Evolutionary conservation across 2,113 vertebrate species (phyloP), one percentile per base, ranked within the genome.

Genomic region (Hyperopisus bebe): DNA sequence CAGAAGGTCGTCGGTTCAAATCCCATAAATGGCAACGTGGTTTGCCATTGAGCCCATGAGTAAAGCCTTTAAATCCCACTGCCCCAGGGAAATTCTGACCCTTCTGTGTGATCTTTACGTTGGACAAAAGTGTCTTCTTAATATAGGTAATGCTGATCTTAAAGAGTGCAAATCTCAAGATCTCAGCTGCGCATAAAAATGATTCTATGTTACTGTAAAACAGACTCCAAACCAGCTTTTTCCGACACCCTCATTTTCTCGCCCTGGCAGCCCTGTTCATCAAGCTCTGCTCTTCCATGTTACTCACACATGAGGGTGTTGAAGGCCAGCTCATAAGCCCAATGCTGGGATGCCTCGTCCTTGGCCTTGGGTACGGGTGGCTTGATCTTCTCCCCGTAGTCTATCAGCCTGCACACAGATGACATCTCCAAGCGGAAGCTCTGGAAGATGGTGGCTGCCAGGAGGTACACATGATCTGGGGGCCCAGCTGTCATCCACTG

Each of bases 241-340:
- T 85, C 5, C 21, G 7, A 84, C 82, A 84, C 11, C 70, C 31
- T 17, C 70, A 39, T 17, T 39, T 77, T 39, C 70, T 77, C 5
- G 39, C 11, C 62, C 62, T 42, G 74, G 17, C 74, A 35, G 2
- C 35, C 31, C 17, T 15, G 82, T 17, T 46, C 4, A n/a, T 48
- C n/a, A 31, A 24, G 48, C 11, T 27, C n/a, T 86, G 48, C 9
- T 87, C 27, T 0, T 87, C 86, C 50, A 31, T 46, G 53, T 39
- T 93, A 95, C 96, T 94, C 94, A 98, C 98, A 98, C 94, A 97
- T 99, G n/a, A 98, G 92, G 55, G 97, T 92, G 92, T 3, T 97
- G 94, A 97, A 98, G 42, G 97, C 97, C 55, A 99, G 93, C 35
- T 97, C 95, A 0, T 96, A 97, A 89, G 95, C 96, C 1, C 80